A percentile compares a stretch with the other conserved stretches of the same genome.
phyloP scores from a whole-genome alignment of 92 coral and sea anemone genomes.

The Porites divaricata region DNA sequence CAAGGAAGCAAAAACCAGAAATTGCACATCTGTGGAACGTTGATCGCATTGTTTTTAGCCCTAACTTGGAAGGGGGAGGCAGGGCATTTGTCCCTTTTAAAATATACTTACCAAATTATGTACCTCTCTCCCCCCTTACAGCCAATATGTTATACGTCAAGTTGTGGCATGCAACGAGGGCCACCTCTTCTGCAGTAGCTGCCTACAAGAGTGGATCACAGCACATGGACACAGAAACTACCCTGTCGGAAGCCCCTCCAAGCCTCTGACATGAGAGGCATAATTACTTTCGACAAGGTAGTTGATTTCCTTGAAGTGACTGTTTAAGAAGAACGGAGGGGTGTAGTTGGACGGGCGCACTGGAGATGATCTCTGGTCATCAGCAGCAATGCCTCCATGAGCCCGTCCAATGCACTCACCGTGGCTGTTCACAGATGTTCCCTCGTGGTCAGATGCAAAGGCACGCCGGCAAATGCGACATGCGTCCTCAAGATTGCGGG shows the following conservation, averaged over 20 bases:
- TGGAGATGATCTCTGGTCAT: background rate
- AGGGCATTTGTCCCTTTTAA: no score
- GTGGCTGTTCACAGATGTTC: background rate
- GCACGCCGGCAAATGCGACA: background rate
- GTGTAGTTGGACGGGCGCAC: background rate
- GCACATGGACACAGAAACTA: background rate
- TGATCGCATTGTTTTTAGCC: no score
- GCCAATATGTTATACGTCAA: background rate
- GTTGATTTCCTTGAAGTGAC: background rate
- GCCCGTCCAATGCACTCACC: background rate
- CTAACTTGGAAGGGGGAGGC: no score
- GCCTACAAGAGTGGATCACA: background rate
- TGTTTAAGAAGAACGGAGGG: background rate
- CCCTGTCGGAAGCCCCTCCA: background rate
- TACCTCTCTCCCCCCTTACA: background rate
- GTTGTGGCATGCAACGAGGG: conserved; percentile 10
- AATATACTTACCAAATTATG: no score
- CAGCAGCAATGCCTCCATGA: background rate
- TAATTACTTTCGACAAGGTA: conserved; percentile 8
- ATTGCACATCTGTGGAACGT: no score
- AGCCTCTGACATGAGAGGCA: background rate
- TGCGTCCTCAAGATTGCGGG: background rate
- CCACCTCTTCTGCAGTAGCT: background rate
- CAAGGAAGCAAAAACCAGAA: no score
- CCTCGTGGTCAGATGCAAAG: background rate